A percentile compares a stretch with the other conserved stretches of the same genome.
phyloP scores from a whole-genome alignment of 2,113 vertebrate genomes.

The Pomatorhinus ruficollis region DNA sequence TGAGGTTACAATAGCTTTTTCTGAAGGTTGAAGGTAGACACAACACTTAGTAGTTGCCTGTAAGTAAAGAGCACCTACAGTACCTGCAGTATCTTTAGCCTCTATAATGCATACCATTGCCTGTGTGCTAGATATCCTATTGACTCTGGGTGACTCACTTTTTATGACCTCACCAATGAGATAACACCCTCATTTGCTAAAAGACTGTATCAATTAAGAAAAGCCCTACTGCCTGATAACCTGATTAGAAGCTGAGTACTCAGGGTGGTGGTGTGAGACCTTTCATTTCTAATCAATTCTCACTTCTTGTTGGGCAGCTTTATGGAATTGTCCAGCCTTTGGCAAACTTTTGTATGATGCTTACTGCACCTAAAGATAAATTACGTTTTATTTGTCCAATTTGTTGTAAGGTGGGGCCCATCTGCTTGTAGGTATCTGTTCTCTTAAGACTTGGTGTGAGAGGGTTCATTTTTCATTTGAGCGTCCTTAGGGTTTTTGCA shows the following conservation, averaged over 20 bases:
- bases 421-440: background rate
- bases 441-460: background rate
- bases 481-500: background rate
- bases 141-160: slow-evolving; percentile 55
- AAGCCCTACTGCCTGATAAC: slow-evolving; percentile 47
- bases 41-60: background rate
- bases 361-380: slow-evolving; percentile 46
- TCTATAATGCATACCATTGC: background rate
- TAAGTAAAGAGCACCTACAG: background rate
- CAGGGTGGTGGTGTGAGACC: slow-evolving; percentile 53
- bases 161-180: slow-evolving; percentile 49
- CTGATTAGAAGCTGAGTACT: slow-evolving; percentile 55
- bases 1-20: background rate
- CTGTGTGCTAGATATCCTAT: slow-evolving; percentile 37
- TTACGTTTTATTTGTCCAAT: slow-evolving; percentile 42
- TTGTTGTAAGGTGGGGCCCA: slow-evolving; percentile 11
- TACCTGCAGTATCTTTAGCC: background rate
- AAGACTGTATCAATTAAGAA: slow-evolving; percentile 34
- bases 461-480: background rate
- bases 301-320: slow-evolving; percentile 11
- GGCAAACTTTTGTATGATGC: slow-evolving; percentile 40
- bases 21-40: background rate
- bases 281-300: slow-evolving; percentile 55
- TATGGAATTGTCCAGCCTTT: slow-evolving; percentile 56
- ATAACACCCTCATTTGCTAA: slow-evolving; percentile 29